These are phyloP conservation scores for Penaeus vannamei DNA, from an alignment of 1,140 invertebrate species.

Conservation along the genomic window DNA sequence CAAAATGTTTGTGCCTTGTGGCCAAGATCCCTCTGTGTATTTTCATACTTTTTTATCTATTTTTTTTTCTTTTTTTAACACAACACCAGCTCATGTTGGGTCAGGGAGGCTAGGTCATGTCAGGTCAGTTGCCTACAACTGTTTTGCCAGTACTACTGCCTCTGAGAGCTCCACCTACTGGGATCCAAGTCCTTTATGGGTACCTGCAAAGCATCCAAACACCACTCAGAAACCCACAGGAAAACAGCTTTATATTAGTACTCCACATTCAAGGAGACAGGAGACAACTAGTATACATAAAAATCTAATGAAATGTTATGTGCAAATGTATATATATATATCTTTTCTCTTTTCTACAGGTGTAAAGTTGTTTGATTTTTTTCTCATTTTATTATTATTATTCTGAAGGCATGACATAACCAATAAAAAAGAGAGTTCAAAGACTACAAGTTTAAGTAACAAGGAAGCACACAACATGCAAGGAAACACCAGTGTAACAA, in stretches of 20 bases:
- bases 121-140: constrained; percentile 64
- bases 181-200: constrained; percentile 65
- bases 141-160: constrained; percentile 63
- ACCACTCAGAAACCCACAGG: constrained; percentile 62
- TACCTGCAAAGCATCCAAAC: constrained; percentile 66
- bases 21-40: too few species aligned
- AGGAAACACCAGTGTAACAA: constrained; percentile 13
- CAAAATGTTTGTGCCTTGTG: too few species aligned
- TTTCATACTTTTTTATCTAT: too few species aligned
- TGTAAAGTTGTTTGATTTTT: constrained; percentile 10
- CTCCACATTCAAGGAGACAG: constrained; percentile 55
- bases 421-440: constrained; percentile 36
- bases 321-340: constrained; percentile 18
- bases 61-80: neutral
- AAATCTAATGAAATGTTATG: constrained; percentile 16
- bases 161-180: constrained; percentile 65
- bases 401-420: constrained; percentile 53
- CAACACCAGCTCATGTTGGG: constrained; percentile 58
- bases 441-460: constrained; percentile 31
- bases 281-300: constrained; percentile 42
- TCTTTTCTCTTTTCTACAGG: neutral
- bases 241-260: constrained; percentile 63
- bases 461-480: constrained; percentile 43
- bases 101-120: constrained; percentile 62
- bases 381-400: neutral